Evolutionary conservation across 2,888 invertebrate species (phyloP).

Genomic region (Orchesella flavescens): DNA sequence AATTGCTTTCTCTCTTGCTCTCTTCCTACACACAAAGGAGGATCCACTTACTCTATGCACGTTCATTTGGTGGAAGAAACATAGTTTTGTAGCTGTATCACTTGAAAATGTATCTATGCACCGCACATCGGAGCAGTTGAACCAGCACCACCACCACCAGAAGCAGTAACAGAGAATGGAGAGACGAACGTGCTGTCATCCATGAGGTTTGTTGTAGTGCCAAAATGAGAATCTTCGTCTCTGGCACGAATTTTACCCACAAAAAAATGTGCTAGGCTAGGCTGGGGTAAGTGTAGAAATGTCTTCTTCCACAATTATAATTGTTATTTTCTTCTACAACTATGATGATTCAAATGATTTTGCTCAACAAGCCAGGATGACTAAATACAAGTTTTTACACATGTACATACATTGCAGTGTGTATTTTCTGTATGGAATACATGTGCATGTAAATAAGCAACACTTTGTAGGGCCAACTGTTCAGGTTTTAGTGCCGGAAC

Average conservation of each 20-base stretch:
- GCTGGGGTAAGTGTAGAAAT: too few relatives aligned
- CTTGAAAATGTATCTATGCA: background rate
- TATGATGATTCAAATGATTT: too few relatives aligned
- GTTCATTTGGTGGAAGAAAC: slow-evolving; percentile 56
- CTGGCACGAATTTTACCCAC: slow-evolving; percentile 31
- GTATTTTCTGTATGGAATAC: too few relatives aligned
- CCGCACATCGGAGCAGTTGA: background rate
- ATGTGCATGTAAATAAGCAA: too few relatives aligned
- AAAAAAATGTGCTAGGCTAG: slow-evolving; percentile 6
- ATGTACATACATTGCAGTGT: too few relatives aligned
- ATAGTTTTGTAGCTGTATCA: slow-evolving; percentile 35
- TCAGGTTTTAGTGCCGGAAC: too few relatives aligned
- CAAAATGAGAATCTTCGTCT: slow-evolving; percentile 36
- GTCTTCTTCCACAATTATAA: too few relatives aligned
- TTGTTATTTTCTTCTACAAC: too few relatives aligned
- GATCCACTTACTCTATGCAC: slow-evolving; percentile 53
- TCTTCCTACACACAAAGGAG: slow-evolving; percentile 57
- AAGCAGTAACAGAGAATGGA: slow-evolving; percentile 17
- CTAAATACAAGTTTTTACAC: too few relatives aligned
- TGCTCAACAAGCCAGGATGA: too few relatives aligned
- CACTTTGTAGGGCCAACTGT: too few relatives aligned
- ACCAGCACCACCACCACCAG: slow-evolving; percentile 5
- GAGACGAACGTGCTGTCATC: slow-evolving; percentile 41
- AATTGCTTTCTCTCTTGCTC: slow-evolving; percentile 70
- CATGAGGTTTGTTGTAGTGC: slow-evolving; percentile 24